Conservation (phyloP, 2,888 invertebrate species). For the Eristalis tenax region DNA sequence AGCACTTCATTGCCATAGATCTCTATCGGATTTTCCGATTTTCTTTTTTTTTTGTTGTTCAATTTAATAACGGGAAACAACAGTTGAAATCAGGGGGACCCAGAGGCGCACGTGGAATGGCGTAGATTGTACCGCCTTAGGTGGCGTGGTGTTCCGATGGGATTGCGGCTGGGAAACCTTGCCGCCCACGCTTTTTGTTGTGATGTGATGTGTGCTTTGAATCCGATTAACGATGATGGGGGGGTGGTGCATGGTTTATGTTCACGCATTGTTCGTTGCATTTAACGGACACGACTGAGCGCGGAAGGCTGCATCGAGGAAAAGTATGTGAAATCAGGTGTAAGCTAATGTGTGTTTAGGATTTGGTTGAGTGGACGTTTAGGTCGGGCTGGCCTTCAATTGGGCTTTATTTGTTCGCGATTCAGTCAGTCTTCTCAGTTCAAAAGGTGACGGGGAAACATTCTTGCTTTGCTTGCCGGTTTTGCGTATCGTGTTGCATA, state of each 20-base stretch:
- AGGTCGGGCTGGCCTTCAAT: background rate
- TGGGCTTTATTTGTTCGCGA: background rate
- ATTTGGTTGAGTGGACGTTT: background rate
- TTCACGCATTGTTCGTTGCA: background rate
- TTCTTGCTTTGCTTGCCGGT: background rate
- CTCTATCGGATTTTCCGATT: slow-evolving; percentile 15
- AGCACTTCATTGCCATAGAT: slow-evolving; percentile 23
- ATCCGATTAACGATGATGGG: background rate
- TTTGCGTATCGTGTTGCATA: background rate
- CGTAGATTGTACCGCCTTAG: background rate
- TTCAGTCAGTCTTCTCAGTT: background rate
- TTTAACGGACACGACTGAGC: background rate
- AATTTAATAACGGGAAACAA: slow-evolving; percentile 4
- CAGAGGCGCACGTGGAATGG: slow-evolving; percentile 3
- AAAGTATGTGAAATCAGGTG: background rate
- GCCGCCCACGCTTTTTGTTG: background rate
- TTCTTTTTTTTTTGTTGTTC: background rate
- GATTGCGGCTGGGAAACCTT: background rate
- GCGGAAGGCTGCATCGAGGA: background rate
- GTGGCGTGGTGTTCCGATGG: background rate
- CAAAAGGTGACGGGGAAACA: background rate
- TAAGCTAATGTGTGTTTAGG: background rate
- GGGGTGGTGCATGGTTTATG: background rate
- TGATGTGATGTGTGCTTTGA: background rate
- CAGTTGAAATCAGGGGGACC: background rate